A percentile compares a stretch with the other conserved stretches of the same genome.
Conservation (phyloP, 1,140 invertebrate species). For the Berghia stephanieae region DNA sequence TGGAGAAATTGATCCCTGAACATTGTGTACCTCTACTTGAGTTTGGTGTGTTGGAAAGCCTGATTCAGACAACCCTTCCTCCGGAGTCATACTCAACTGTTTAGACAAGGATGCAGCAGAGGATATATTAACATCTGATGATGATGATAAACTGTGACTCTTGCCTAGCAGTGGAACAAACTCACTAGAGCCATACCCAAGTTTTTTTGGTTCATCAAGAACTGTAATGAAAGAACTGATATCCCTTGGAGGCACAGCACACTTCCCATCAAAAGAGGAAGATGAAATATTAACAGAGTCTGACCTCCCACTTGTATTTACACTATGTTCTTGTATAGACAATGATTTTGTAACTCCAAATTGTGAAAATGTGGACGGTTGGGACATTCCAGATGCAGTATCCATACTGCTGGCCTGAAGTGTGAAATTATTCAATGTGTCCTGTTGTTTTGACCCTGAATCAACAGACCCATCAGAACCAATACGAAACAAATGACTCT, state of each 20-base stretch:
- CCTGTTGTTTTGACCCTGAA: neutral
- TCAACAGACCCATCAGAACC: neutral
- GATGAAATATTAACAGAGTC: too few species aligned
- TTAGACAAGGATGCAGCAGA: too few species aligned
- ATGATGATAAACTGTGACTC: too few species aligned
- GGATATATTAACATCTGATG: too few species aligned
- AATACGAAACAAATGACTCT: neutral
- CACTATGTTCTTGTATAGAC: neutral
- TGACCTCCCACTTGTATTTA: too few species aligned
- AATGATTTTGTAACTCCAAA: neutral
- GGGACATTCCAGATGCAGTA: neutral
- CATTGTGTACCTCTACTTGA: too few species aligned
- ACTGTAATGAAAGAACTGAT: slow-evolving; percentile 22
- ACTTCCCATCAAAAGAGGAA: too few species aligned
- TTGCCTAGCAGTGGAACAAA: slow-evolving; percentile 31
- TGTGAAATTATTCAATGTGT: neutral
- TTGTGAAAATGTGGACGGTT: neutral
- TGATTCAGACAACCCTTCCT: too few species aligned
- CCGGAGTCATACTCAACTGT: too few species aligned
- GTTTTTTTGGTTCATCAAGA: slow-evolving; percentile 17
- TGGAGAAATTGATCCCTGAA: too few species aligned
- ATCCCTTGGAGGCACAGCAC: slow-evolving; percentile 13
- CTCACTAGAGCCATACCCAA: slow-evolving; percentile 13
- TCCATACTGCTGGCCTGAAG: neutral
- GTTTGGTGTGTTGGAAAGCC: too few species aligned